Conservation (phyloP, 1,140 invertebrate species). For the Periplaneta americana region DNA sequence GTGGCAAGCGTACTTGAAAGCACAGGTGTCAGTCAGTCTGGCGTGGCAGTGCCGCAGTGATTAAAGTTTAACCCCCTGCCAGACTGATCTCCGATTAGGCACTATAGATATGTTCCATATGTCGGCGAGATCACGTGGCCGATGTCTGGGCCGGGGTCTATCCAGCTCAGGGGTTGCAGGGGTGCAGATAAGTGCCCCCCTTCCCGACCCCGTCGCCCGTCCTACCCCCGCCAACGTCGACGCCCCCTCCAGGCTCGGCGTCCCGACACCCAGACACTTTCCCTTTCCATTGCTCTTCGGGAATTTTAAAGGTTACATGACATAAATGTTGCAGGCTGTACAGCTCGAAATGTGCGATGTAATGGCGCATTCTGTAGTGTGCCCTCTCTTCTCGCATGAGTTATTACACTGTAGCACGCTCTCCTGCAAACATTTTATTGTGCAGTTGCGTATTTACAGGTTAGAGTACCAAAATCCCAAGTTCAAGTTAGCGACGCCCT, state of each 20-base stretch:
- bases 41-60: no score
- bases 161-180: not conserved
- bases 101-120: not conserved
- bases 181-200: not conserved
- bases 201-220: not conserved
- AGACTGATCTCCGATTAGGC: not conserved
- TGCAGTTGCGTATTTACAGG: no score
- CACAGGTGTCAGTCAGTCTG: not conserved
- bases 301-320: not conserved
- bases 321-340: not conserved
- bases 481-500: no score
- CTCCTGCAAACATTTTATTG: no score
- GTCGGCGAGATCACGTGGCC: not conserved
- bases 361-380: not conserved
- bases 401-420: no score
- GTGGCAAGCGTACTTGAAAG: not conserved
- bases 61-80: not conserved
- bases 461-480: no score
- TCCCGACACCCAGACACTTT: not conserved
- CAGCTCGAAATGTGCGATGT: not conserved
- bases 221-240: not conserved
- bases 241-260: not conserved
- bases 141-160: not conserved
- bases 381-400: no score
- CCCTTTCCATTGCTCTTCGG: not conserved